phyloP scores from a whole-genome alignment of 2,797 vertebrate genomes.

The Alfaro cultratus region DNA sequence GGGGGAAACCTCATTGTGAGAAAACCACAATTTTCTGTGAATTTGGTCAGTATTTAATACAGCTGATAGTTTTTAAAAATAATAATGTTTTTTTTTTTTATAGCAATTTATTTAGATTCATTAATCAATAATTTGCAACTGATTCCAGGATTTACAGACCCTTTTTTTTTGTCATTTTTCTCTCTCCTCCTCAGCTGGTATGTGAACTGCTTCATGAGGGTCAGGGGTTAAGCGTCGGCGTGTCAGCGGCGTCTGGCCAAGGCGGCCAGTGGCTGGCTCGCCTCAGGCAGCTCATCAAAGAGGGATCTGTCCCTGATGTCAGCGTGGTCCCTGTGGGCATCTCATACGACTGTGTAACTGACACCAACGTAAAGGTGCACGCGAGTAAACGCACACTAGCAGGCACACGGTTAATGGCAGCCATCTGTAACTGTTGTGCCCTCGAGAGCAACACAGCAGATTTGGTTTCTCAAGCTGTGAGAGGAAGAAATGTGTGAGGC shows the following conservation, averaged over 20 bases:
- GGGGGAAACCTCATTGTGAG: no score
- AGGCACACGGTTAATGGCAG: conserved; percentile 29
- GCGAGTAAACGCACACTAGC: conserved; percentile 25
- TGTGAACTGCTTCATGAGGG: conserved; percentile 84
- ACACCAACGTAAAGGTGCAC: conserved; percentile 53
- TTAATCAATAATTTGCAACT: no score
- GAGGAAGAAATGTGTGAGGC: conserved; percentile 4
- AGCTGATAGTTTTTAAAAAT: no score
- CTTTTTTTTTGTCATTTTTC: conserved; percentile 18
- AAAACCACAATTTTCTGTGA: no score
- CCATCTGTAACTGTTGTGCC: conserved; percentile 36
- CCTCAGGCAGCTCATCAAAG: conserved; percentile 76
- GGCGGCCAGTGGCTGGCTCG: conserved; percentile 84
- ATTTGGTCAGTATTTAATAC: no score
- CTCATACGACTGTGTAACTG: conserved; percentile 82
- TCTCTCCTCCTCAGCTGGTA: conserved; percentile 74
- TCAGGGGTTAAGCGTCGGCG: conserved; percentile 84
- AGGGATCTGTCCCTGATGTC: conserved; percentile 77
- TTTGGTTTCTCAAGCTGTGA: conserved; percentile 35
- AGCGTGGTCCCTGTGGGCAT: conserved; percentile 87
- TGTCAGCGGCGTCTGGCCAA: conserved; percentile 74
- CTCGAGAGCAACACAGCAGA: conserved; percentile 16
- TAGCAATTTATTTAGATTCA: no score
- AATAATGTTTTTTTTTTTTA: no score
- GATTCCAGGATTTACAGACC: conserved; percentile 24